Evolutionary conservation across 2,113 vertebrate genomes (phyloP).

Genomic region (Chaetops frenatus): DNA sequence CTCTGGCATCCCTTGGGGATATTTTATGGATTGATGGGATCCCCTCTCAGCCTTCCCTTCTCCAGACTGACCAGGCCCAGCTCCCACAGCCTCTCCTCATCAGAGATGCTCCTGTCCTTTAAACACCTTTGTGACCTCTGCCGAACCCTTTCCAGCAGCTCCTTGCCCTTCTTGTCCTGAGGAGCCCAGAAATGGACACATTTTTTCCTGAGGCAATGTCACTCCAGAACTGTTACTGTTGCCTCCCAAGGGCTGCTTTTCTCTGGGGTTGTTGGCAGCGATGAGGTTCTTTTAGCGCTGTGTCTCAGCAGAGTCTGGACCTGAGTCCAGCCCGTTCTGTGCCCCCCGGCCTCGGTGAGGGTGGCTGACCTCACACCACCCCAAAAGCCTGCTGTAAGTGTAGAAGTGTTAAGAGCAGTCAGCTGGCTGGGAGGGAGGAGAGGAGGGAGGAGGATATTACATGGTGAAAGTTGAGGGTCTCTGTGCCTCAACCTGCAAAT

Average conservation of each 20-base stretch:
- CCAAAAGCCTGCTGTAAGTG: background rate
- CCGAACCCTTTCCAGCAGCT: background rate
- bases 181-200: background rate
- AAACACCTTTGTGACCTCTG: background rate
- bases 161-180: background rate
- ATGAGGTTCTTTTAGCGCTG: background rate
- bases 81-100: background rate
- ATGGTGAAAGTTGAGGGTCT: background rate
- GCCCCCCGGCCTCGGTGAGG: background rate
- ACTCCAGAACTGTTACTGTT: background rate
- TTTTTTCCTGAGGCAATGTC: background rate
- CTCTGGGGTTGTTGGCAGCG: background rate
- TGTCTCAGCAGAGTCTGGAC: background rate
- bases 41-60: background rate
- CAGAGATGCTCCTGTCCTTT: background rate
- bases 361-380: background rate
- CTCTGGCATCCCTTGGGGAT: background rate
- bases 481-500: background rate
- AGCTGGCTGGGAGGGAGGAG: background rate
- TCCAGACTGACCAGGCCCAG: background rate
- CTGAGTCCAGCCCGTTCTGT: background rate
- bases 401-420: background rate
- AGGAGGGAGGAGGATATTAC: background rate
- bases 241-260: background rate
- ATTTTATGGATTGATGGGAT: background rate